These are phyloP conservation scores for Euglossa dilemma DNA, from an alignment of 1,140 invertebrate species.

Conservation along the genomic window DNA sequence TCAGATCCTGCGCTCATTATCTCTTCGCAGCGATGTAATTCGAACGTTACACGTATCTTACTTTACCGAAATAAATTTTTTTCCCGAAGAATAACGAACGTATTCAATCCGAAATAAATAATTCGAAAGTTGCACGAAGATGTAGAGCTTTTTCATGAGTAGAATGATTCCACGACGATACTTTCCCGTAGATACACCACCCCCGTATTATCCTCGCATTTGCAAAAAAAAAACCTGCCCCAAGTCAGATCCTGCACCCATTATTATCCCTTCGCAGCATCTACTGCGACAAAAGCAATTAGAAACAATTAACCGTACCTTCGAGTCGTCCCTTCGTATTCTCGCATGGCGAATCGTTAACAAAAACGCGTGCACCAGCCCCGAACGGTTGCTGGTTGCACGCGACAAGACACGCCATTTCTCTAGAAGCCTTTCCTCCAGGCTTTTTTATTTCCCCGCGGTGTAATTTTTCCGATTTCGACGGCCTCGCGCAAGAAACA, in stretches of 20 bases:
- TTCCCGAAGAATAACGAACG: too few species aligned
- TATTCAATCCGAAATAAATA: too few species aligned
- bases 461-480: slow-evolving; percentile 16
- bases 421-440: neutral
- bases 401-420: neutral
- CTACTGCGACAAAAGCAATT: neutral
- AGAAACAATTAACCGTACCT: neutral
- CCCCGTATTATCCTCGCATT: neutral
- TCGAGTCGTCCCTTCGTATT: too few species aligned
- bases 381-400: neutral
- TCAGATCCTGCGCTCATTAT: neutral
- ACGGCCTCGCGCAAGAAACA: neutral
- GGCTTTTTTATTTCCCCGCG: slow-evolving; percentile 21
- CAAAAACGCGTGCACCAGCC: neutral
- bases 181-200: too few species aligned
- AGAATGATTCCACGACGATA: too few species aligned
- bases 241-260: neutral
- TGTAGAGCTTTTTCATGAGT: too few species aligned
- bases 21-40: neutral
- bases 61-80: too few species aligned
- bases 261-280: neutral
- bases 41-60: too few species aligned
- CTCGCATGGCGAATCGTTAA: neutral
- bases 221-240: neutral
- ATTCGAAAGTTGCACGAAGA: too few species aligned